These are phyloP conservation scores for Dysidea cf. avara DNA, from an alignment of 37 sponge, comb jelly and placozoan species.

Conservation along the genomic window DNA sequence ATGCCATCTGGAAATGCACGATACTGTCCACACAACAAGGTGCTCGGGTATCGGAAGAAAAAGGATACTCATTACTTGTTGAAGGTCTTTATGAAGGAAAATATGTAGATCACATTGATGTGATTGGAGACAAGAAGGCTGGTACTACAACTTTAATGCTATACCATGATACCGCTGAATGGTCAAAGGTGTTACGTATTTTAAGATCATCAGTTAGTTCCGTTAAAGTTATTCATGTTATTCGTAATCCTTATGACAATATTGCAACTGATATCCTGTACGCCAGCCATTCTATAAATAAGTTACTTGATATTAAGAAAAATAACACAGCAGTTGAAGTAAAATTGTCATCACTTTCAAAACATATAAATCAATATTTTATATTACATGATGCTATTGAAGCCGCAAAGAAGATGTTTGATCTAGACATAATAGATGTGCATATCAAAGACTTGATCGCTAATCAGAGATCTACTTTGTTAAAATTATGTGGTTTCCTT, in stretches of 20 bases:
- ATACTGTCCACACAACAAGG: background rate
- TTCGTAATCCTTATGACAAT: slow-evolving; percentile 48
- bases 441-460: slow-evolving; percentile 14
- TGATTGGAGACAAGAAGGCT: slow-evolving; percentile 47
- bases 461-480: background rate
- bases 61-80: slow-evolving; percentile 25
- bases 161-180: background rate
- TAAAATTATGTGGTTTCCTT: slow-evolving; percentile 2
- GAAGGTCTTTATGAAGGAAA: slow-evolving; percentile 20
- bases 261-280: slow-evolving; percentile 19
- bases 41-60: background rate
- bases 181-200: background rate
- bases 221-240: slow-evolving; percentile 21
- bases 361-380: no score
- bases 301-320: no score
- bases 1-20: slow-evolving; percentile 1
- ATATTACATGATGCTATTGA: background rate
- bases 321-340: no score
- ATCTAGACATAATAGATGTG: slow-evolving; percentile 8
- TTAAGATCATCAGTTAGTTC: background rate
- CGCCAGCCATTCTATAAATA: background rate
- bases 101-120: slow-evolving; percentile 2
- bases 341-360: no score
- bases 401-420: slow-evolving; percentile 4
- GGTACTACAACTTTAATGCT: background rate